Evolutionary conservation across 2,888 invertebrate species (phyloP).

Genomic region (Orgyia antiqua): DNA sequence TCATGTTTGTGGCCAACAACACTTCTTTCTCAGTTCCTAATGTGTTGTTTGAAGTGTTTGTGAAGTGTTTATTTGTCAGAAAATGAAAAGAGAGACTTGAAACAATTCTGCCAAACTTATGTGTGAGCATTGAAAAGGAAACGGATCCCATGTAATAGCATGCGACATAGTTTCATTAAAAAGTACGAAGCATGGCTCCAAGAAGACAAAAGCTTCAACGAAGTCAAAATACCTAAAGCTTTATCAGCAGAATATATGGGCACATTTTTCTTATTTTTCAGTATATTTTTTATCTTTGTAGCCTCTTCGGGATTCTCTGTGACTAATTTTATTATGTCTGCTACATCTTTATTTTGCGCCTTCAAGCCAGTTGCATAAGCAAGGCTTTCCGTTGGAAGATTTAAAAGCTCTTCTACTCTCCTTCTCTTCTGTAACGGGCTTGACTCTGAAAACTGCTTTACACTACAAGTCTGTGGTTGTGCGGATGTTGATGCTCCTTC

Average conservation of each 20-base stretch:
- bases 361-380: constrained; percentile 1
- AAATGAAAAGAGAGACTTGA: too few species aligned
- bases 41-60: too few species aligned
- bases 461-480: constrained; percentile 1
- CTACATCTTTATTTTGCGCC: constrained; percentile 5
- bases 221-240: constrained; percentile 8
- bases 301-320: constrained; percentile 3
- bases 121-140: too few species aligned
- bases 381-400: constrained; percentile 4
- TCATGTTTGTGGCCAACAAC: too few species aligned
- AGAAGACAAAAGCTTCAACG: constrained; percentile 9
- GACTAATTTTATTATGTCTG: constrained; percentile 7
- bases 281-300: constrained; percentile 3
- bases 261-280: constrained; percentile 2
- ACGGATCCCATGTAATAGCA: too few species aligned
- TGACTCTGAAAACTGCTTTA: constrained; percentile 5
- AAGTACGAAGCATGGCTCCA: too few species aligned
- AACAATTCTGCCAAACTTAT: too few species aligned
- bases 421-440: constrained; percentile 6
- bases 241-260: constrained; percentile 7
- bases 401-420: constrained; percentile 5
- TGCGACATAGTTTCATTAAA: too few species aligned
- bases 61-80: too few species aligned
- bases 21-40: too few species aligned
- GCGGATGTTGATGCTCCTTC: constrained; percentile 5